Evolutionary conservation across 2,797 vertebrate species (phyloP).

Genomic region (Crypturellus tataupa): DNA sequence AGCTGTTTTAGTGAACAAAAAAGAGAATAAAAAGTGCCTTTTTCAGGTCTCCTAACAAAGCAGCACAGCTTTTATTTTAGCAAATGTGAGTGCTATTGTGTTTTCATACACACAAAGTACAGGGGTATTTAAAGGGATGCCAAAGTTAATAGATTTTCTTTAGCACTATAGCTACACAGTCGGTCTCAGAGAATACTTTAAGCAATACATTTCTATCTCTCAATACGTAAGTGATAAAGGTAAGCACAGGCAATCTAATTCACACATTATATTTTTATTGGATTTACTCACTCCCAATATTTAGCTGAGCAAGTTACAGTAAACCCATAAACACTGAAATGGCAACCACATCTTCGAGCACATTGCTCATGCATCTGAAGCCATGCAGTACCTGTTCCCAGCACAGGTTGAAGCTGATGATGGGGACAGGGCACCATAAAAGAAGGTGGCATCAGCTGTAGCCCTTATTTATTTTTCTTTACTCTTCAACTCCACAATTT

Average conservation of each 20-base stretch:
- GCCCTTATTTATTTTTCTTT: not conserved
- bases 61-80: not conserved
- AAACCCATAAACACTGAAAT: not conserved
- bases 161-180: not conserved
- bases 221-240: not conserved
- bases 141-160: not conserved
- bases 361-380: not conserved
- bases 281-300: not conserved
- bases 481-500: not conserved
- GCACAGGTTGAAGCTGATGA: not conserved
- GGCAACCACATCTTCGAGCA: not conserved
- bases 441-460: accelerated
- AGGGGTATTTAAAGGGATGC: not conserved
- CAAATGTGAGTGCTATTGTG: not conserved
- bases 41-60: not conserved
- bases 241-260: not conserved
- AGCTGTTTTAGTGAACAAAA: not conserved
- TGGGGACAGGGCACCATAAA: not conserved
- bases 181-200: not conserved
- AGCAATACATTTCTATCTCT: not conserved
- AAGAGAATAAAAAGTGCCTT: not conserved
- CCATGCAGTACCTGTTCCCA: not conserved
- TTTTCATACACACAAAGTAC: not conserved
- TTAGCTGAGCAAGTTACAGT: not conserved
- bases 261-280: not conserved